Conservation (phyloP, 2,113 vertebrate genomes). For the Pseudopipra pipra region DNA sequence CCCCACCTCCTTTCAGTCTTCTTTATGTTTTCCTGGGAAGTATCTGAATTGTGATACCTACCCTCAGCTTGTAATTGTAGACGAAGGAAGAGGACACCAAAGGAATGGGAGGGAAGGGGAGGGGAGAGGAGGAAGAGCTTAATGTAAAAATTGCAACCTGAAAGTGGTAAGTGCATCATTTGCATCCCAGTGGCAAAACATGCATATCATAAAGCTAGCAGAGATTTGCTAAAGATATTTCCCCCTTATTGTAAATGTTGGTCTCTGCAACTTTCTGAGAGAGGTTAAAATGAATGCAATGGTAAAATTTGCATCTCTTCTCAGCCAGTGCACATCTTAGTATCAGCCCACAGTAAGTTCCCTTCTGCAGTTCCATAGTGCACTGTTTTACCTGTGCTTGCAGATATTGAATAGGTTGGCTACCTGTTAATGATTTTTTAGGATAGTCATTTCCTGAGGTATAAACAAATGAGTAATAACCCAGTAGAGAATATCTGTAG, state of each 20-base stretch:
- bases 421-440: neutral
- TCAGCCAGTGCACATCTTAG: neutral
- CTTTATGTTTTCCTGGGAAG: neutral
- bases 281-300: neutral
- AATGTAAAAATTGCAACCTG: neutral
- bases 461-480: neutral
- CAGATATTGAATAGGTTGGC: neutral
- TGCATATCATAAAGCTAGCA: neutral
- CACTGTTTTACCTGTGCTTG: neutral
- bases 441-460: neutral
- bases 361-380: neutral
- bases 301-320: neutral
- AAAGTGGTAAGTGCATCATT: neutral
- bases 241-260: neutral
- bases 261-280: neutral
- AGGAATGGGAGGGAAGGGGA: accelerated
- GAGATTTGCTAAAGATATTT: neutral
- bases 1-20: accelerated
- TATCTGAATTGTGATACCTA: neutral
- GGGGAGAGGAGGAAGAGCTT: neutral
- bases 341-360: neutral
- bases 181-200: neutral
- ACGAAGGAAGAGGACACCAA: neutral
- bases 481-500: neutral
- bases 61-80: neutral